A percentile compares a stretch with the other conserved stretches of the same genome.
Conservation (phyloP, 2,113 vertebrate species). For the Sapayoa aenigma region DNA sequence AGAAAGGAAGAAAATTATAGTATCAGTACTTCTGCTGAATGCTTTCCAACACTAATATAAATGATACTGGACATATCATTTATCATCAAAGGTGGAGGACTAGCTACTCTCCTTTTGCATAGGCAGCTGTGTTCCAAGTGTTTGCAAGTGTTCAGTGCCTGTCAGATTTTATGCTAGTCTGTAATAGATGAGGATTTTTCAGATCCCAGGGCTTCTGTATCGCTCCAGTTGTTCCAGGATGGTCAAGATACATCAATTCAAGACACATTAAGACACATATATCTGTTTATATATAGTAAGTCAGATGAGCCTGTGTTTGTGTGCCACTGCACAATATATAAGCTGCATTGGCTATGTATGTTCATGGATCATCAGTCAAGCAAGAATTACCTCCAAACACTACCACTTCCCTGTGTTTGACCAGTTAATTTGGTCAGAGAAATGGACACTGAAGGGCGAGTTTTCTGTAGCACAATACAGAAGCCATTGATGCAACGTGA, state of each 20-base stretch:
- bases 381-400: not conserved
- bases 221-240: not conserved
- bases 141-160: not conserved
- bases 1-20: not conserved
- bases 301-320: not conserved
- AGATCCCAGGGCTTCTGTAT: not conserved
- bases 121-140: not conserved
- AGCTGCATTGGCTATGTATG: not conserved
- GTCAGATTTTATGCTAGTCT: not conserved
- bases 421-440: not conserved
- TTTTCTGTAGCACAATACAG: not conserved
- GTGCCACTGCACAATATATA: not conserved
- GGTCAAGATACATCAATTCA: not conserved
- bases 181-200: not conserved
- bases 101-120: not conserved
- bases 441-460: not conserved
- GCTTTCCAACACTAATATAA: not conserved
- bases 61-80: not conserved
- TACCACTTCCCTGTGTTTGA: not conserved
- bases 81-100: not conserved
- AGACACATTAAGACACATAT: not conserved
- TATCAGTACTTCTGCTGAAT: not conserved
- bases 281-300: not conserved
- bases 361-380: not conserved
- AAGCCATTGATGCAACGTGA: not conserved